phyloP scores from a whole-genome alignment of 2,888 invertebrate genomes.

The Drosophila mimetica region DNA sequence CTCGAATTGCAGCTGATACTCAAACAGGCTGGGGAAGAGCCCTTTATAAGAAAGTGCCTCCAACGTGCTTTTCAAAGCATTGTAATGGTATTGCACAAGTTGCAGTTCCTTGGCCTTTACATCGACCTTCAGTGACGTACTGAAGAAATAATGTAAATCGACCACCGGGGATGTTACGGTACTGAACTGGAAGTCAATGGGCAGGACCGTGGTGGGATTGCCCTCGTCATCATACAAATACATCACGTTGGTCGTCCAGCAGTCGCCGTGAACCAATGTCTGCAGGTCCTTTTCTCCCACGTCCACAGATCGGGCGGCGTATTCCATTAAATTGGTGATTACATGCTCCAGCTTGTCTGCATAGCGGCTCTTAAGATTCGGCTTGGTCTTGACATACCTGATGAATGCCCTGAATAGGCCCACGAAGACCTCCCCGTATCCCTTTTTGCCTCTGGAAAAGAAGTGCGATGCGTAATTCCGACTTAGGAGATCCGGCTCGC shows the following conservation, averaged over 20 bases:
- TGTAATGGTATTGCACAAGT: slow-evolving; percentile 74
- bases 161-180: slow-evolving; percentile 68
- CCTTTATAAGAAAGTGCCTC: slow-evolving; percentile 43
- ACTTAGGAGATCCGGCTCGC: slow-evolving; percentile 50
- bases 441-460: slow-evolving; percentile 59
- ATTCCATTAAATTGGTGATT: slow-evolving; percentile 67
- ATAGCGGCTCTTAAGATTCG: slow-evolving; percentile 54
- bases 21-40: slow-evolving; percentile 63
- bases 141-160: slow-evolving; percentile 79
- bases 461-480: slow-evolving; percentile 56
- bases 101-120: slow-evolving; percentile 63
- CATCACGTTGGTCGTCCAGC: slow-evolving; percentile 80
- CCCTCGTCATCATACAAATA: slow-evolving; percentile 60
- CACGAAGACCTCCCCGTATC: slow-evolving; percentile 45
- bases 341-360: slow-evolving; percentile 59
- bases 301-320: slow-evolving; percentile 62
- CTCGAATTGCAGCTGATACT: slow-evolving; percentile 59
- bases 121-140: slow-evolving; percentile 69
- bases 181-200: slow-evolving; percentile 80
- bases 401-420: slow-evolving; percentile 58
- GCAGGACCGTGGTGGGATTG: slow-evolving; percentile 59
- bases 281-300: slow-evolving; percentile 57
- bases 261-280: slow-evolving; percentile 76
- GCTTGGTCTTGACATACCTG: slow-evolving; percentile 51
- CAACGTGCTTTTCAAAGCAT: slow-evolving; percentile 51